phyloP scores from a whole-genome alignment of 2,888 invertebrate species.

The Agonopterix alstromeriana region DNA sequence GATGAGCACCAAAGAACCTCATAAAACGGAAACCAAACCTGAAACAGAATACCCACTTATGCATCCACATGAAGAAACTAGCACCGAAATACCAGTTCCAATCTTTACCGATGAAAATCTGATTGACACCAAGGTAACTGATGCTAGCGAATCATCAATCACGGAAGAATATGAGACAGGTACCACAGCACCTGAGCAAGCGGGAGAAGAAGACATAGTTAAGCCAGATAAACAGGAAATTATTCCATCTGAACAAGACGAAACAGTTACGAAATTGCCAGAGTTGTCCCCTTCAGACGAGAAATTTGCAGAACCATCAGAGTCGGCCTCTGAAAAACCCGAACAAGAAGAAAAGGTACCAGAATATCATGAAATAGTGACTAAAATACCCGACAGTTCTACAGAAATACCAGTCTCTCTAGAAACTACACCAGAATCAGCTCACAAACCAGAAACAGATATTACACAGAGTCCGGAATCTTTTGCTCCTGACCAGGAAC shows the following conservation, averaged over 20 bases:
- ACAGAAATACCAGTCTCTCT: background rate
- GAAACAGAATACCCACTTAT: background rate
- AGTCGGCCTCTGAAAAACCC: background rate
- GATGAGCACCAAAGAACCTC: slow-evolving; percentile 2
- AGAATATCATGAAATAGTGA: background rate
- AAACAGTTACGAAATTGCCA: slow-evolving; percentile 1
- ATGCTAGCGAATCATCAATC: background rate
- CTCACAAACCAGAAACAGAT: background rate
- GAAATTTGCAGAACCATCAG: background rate
- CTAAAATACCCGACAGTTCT: background rate
- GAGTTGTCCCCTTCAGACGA: background rate
- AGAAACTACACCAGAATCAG: background rate
- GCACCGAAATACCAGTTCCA: background rate
- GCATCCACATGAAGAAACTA: background rate
- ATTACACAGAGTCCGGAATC: background rate
- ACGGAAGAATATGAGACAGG: background rate
- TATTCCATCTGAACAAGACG: slow-evolving; percentile 4
- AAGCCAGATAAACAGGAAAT: background rate
- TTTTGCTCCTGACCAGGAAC: background rate
- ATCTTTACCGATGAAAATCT: too few relatives aligned
- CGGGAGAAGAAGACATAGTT: too few relatives aligned
- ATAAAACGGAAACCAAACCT: background rate
- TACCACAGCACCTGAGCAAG: background rate
- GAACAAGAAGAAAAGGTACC: background rate
- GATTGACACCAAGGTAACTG: background rate